phyloP scores from a whole-genome alignment of 1,140 invertebrate species.

The Dysdera silvatica region DNA sequence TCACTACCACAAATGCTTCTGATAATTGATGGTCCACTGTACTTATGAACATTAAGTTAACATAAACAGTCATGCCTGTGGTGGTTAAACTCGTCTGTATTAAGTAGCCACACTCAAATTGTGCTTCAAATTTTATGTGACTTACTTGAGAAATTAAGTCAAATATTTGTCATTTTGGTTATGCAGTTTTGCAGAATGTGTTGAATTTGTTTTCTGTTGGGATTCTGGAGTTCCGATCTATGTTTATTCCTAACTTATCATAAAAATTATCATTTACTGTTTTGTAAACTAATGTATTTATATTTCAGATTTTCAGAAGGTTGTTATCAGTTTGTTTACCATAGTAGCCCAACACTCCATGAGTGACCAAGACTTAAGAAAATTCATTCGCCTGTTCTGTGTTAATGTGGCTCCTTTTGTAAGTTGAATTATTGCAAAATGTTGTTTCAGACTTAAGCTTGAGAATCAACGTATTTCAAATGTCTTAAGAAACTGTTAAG shows the following conservation, averaged over 20 bases:
- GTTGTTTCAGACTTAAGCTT: neutral
- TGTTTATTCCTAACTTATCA: neutral
- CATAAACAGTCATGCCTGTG: too few species aligned
- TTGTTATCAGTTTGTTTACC: slow-evolving; percentile 5
- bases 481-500: neutral
- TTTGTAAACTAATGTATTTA: neutral
- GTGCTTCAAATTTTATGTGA: neutral
- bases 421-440: neutral
- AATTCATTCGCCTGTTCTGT: slow-evolving; percentile 9
- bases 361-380: neutral
- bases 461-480: neutral
- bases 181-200: neutral
- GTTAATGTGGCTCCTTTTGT: slow-evolving; percentile 1
- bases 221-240: neutral
- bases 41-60: too few species aligned
- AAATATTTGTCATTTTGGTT: neutral
- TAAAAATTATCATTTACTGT: neutral
- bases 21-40: too few species aligned
- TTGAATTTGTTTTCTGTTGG: neutral
- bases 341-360: slow-evolving; percentile 1
- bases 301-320: slow-evolving; percentile 11
- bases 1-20: too few species aligned
- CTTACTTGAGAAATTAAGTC: neutral
- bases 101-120: neutral
- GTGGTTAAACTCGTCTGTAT: too few species aligned